These are phyloP conservation scores for Pseudomyrmex flavicornis DNA, from an alignment of 1,140 invertebrate species.

Conservation along the genomic window DNA sequence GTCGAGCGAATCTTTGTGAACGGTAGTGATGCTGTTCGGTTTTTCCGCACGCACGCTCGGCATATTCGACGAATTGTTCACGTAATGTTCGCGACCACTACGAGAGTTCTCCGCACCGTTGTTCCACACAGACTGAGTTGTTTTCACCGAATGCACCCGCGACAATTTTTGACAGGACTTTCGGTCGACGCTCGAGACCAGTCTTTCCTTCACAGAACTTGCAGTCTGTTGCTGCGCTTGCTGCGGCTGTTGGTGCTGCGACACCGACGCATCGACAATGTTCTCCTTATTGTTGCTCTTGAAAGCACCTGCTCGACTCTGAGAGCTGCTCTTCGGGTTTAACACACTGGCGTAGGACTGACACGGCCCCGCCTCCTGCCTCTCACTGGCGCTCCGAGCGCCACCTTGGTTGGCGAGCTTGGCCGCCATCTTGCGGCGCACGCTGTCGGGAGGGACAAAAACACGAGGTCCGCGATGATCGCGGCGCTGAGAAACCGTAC, in stretches of 20 bases:
- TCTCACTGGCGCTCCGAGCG: slow-evolving; percentile 74
- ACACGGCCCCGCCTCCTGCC: slow-evolving; percentile 75
- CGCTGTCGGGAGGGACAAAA: slow-evolving; percentile 66
- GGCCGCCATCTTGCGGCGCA: slow-evolving; percentile 80
- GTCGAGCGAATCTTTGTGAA: neutral
- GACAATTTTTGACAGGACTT: slow-evolving; percentile 72
- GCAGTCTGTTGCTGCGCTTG: slow-evolving; percentile 20
- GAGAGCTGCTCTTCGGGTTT: slow-evolving; percentile 79
- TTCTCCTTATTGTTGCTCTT: slow-evolving; percentile 85
- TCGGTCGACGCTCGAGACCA: slow-evolving; percentile 43
- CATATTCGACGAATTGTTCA: neutral
- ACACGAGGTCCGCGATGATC: slow-evolving; percentile 72
- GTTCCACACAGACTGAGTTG: neutral
- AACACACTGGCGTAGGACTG: slow-evolving; percentile 85
- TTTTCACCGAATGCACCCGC: slow-evolving; percentile 19
- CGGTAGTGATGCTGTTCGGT: neutral
- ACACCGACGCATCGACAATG: slow-evolving; percentile 72
- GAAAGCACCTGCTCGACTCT: slow-evolving; percentile 33
- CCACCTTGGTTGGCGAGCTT: slow-evolving; percentile 75
- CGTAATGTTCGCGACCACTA: neutral
- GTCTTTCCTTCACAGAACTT: slow-evolving; percentile 24
- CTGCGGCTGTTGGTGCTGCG: slow-evolving; percentile 14
- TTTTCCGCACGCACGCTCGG: neutral
- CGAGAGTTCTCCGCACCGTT: slow-evolving; percentile 15
- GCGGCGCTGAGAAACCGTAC: neutral